Percentiles rank a stretch among this genome's conserved stretches.
Conservation (phyloP, 35 echinoderm and acorn worm species). For the Nesometra sesokonis region DNA sequence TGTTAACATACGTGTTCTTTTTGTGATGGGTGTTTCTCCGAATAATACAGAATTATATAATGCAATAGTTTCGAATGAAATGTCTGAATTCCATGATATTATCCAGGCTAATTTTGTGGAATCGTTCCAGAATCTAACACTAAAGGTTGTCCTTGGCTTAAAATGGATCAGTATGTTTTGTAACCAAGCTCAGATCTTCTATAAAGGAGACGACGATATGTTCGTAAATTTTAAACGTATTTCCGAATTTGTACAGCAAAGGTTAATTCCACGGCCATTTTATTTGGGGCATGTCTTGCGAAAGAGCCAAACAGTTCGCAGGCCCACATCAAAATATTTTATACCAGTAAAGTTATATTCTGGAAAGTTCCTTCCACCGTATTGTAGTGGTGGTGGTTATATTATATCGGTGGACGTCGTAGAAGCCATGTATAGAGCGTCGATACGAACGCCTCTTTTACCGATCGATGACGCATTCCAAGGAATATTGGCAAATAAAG, state of each 20-base stretch:
- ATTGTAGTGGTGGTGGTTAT: conserved; percentile 89
- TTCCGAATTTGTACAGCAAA: conserved; percentile 8
- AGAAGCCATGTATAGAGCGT: conserved; percentile 36
- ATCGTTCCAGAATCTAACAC: conserved; percentile 72
- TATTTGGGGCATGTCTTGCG: conserved; percentile 79
- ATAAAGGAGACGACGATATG: conserved; percentile 94
- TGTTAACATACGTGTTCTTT: conserved; percentile 53
- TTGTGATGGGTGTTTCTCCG: conserved; percentile 52
- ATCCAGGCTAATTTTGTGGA: conserved; percentile 61
- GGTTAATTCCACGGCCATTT: conserved; percentile 8
- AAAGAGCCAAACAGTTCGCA: conserved; percentile 25
- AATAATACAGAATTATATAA: conserved; percentile 18
- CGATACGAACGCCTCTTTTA: conserved; percentile 60
- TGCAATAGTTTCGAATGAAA: conserved; percentile 22
- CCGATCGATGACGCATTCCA: conserved; percentile 90
- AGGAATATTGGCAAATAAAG: conserved; percentile 67
- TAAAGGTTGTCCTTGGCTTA: conserved; percentile 69
- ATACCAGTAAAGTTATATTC: conserved; percentile 42
- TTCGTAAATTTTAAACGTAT: conserved; percentile 78
- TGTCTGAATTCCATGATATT: conserved; percentile 36
- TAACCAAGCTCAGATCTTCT: conserved; percentile 35
- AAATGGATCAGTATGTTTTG: conserved; percentile 38
- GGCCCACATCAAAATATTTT: conserved; percentile 69
- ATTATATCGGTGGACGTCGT: conserved; percentile 48
- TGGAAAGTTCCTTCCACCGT: conserved; percentile 78